Evolutionary conservation across 2,888 invertebrate genomes (phyloP).

Genomic region (Craniophora ligustri): DNA sequence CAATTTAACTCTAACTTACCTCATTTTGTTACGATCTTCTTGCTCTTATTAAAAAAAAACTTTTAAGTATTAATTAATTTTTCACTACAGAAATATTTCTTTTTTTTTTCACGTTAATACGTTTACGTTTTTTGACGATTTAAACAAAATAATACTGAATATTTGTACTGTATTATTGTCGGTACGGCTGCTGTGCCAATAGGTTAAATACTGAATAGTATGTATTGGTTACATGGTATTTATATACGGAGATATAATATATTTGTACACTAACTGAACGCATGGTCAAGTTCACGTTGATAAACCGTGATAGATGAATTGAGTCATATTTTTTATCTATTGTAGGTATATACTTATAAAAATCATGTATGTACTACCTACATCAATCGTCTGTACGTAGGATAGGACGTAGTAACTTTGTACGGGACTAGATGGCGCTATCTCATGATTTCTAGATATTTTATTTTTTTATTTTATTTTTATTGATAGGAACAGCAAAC

Average conservation of each 20-base stretch:
- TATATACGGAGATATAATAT: conserved; percentile 11
- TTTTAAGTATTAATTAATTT: not conserved
- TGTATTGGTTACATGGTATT: not conserved
- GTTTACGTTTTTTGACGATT: too few species aligned
- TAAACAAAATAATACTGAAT: too few species aligned
- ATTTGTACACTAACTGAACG: not conserved
- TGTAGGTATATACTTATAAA: not conserved
- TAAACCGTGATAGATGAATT: conserved; percentile 6
- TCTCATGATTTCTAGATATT: too few species aligned
- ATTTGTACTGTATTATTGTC: too few species aligned
- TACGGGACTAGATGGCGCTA: too few species aligned
- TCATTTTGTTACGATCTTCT: conserved; percentile 20
- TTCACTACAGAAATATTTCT: not conserved
- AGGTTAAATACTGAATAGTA: not conserved
- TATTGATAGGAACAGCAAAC: too few species aligned
- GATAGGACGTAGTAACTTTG: too few species aligned
- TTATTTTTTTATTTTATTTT: too few species aligned
- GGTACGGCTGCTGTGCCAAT: not conserved
- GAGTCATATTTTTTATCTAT: not conserved
- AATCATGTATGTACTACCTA: too few species aligned
- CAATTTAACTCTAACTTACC: conserved; percentile 15
- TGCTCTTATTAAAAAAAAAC: too few species aligned
- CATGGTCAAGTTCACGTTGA: conserved; percentile 19
- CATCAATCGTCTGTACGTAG: too few species aligned
- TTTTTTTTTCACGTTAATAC: not conserved